Conservation (phyloP, 2,797 vertebrate genomes). For the Enteromius unitaeniatus region DNA sequence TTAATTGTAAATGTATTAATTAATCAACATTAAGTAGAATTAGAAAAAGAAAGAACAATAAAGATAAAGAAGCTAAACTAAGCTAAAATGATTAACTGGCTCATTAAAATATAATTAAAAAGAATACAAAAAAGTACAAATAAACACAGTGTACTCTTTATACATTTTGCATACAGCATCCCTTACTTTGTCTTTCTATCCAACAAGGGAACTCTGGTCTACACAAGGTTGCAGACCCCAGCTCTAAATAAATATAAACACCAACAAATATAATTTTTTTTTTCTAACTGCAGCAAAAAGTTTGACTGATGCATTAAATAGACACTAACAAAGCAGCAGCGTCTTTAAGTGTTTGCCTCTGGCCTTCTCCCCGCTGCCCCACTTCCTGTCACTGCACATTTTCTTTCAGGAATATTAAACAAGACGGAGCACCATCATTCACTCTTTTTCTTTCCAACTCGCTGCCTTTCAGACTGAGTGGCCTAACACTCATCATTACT, state of each 20-base stretch:
- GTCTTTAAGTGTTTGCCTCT: constrained; percentile 44
- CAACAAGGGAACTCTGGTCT: neutral
- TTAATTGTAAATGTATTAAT: neutral
- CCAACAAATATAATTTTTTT: constrained; percentile 59
- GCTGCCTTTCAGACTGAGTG: constrained; percentile 59
- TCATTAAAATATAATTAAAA: neutral
- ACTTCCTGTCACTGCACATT: constrained; percentile 39
- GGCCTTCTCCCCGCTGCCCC: constrained; percentile 20
- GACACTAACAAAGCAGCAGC: constrained; percentile 44
- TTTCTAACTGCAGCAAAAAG: constrained; percentile 71
- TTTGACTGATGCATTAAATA: constrained; percentile 76
- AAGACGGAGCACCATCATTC: constrained; percentile 62
- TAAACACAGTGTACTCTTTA: too few species aligned
- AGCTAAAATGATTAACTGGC: neutral
- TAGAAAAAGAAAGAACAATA: too few species aligned
- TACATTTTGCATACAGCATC: neutral
- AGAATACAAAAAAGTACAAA: neutral
- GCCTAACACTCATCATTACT: constrained; percentile 59
- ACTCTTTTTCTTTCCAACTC: constrained; percentile 54
- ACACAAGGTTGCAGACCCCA: neutral
- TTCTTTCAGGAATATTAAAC: constrained; percentile 66
- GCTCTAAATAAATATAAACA: constrained; percentile 63
- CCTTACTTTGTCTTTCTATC: neutral
- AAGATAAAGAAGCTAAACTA: neutral
- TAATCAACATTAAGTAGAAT: too few species aligned